phyloP scores from a whole-genome alignment of 2,888 invertebrate genomes.

The Pyrocoelia pectoralis region DNA sequence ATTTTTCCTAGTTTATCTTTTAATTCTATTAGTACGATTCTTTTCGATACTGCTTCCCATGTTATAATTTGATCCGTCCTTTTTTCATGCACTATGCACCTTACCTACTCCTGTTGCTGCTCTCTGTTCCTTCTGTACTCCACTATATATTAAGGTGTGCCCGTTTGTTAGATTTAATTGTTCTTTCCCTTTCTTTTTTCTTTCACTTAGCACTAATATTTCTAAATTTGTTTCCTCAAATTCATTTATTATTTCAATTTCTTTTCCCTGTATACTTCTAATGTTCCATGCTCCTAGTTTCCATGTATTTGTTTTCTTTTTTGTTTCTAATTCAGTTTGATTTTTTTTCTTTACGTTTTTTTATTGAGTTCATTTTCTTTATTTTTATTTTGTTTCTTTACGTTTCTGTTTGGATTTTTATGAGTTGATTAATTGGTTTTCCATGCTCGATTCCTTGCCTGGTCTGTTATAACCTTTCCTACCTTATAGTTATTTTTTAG shows the following conservation, averaged over 20 bases:
- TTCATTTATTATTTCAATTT: neutral
- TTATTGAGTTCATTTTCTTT: constrained; percentile 1
- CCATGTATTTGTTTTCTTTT: neutral
- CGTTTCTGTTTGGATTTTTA: no score
- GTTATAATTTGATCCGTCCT: neutral
- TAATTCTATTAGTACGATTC: constrained; percentile 4
- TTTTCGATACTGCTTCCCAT: constrained; percentile 11
- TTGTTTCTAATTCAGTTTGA: neutral
- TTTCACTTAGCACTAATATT: constrained; percentile 1
- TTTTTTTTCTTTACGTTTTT: neutral
- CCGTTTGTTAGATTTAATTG: constrained; percentile 12
- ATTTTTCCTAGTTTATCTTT: no score
- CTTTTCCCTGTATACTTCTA: constrained; percentile 11
- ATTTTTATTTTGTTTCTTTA: neutral
- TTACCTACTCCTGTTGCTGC: constrained; percentile 18
- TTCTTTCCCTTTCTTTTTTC: constrained; percentile 3
- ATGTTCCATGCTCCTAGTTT: constrained; percentile 4
- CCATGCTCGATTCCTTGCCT: no score
- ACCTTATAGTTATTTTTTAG: neutral
- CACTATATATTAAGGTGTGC: constrained; percentile 15
- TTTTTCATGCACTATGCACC: constrained; percentile 13
- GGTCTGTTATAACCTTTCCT: neutral
- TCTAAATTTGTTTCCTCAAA: neutral
- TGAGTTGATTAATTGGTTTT: no score
- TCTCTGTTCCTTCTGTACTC: constrained; percentile 13